These are phyloP conservation scores for Polyommatus icarus DNA, from an alignment of 2,888 invertebrate species.

Conservation along the genomic window DNA sequence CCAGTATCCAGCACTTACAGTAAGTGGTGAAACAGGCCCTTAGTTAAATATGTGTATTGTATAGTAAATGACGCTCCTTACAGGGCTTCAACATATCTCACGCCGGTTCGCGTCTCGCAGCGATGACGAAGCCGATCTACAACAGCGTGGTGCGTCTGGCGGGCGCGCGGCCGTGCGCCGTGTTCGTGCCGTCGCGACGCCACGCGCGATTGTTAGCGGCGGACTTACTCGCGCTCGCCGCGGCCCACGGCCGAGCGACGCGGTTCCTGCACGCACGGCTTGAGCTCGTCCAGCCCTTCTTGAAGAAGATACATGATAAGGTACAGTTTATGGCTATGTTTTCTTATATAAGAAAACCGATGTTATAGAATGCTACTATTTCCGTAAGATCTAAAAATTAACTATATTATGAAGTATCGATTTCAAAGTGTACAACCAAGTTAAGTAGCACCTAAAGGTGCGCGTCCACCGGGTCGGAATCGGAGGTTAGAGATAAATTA, in stretches of 20 bases:
- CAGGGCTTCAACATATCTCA: slow-evolving; percentile 98
- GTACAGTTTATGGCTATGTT: slow-evolving; percentile 60
- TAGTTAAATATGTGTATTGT: neutral
- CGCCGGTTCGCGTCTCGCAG: slow-evolving; percentile 96
- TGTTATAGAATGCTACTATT: too few relatives aligned
- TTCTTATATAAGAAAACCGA: neutral
- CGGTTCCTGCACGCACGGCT: slow-evolving; percentile 94
- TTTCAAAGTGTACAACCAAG: too few relatives aligned
- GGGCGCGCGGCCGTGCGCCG: slow-evolving; percentile 90
- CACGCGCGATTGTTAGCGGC: slow-evolving; percentile 97
- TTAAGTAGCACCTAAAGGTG: too few relatives aligned
- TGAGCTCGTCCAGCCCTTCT: slow-evolving; percentile 92
- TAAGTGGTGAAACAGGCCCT: too few relatives aligned
- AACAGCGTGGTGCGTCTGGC: slow-evolving; percentile 93
- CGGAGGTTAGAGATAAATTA: too few relatives aligned
- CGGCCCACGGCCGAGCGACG: slow-evolving; percentile 92
- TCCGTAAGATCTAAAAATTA: too few relatives aligned
- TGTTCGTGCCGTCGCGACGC: slow-evolving; percentile 95
- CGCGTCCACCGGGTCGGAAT: too few relatives aligned
- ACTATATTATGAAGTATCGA: too few relatives aligned
- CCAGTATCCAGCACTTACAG: too few relatives aligned
- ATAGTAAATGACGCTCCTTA: neutral
- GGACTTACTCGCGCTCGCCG: slow-evolving; percentile 95
- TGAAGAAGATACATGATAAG: slow-evolving; percentile 93
- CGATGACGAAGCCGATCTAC: slow-evolving; percentile 99